phyloP scores from a whole-genome alignment of 1,140 invertebrate species.

The Anagrus nilaparvatae region DNA sequence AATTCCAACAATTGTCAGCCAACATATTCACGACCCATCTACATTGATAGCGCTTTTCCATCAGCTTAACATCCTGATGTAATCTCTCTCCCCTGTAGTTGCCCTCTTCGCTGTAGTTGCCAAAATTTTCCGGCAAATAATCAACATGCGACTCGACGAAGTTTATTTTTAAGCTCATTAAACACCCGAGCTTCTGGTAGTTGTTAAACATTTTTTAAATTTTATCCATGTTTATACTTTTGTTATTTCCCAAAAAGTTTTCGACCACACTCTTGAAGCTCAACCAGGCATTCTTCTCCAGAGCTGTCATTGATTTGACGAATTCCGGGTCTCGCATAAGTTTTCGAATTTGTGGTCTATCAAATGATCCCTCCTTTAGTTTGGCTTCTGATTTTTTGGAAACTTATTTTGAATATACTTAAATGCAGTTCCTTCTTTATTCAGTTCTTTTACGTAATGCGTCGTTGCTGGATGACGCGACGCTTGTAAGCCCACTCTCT shows the following conservation, averaged over 20 bases:
- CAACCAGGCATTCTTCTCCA: conserved; percentile 11
- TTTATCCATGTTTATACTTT: conserved; percentile 13
- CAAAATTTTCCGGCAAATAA: background rate
- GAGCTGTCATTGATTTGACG: conserved; percentile 10
- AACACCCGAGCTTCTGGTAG: too few species aligned
- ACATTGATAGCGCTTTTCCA: background rate
- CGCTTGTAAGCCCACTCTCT: too few species aligned
- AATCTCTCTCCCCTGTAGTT: background rate
- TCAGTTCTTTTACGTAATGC: conserved; percentile 23
- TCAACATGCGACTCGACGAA: background rate
- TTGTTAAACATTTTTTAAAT: conserved; percentile 13
- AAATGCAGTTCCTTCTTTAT: conserved; percentile 11
- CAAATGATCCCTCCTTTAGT: conserved; percentile 22
- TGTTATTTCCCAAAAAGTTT: conserved; percentile 9
- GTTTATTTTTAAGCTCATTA: too few species aligned
- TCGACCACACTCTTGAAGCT: conserved; percentile 9
- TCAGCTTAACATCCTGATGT: background rate
- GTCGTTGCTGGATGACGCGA: too few species aligned
- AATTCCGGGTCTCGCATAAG: conserved; percentile 17
- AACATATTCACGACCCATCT: background rate
- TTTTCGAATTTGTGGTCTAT: conserved; percentile 19
- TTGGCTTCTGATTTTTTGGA: conserved; percentile 16
- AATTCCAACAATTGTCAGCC: background rate
- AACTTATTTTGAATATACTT: conserved; percentile 8
- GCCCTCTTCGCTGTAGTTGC: background rate